Evolutionary conservation across 2,113 vertebrate species (phyloP).

Genomic region (Capreolus pygargus): DNA sequence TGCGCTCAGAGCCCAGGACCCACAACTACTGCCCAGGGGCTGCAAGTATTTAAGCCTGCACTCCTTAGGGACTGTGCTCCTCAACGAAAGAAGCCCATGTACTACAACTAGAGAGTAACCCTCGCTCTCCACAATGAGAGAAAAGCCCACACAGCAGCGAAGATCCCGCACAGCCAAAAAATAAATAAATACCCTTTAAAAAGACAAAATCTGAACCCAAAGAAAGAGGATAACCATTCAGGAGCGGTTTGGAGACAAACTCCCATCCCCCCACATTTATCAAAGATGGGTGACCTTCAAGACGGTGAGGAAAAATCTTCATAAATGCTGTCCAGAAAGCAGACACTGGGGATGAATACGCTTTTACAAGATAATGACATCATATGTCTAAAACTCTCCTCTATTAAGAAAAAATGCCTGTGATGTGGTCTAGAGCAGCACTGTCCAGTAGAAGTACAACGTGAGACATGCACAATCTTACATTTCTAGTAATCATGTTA

Average conservation of each 20-base stretch:
- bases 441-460: not conserved
- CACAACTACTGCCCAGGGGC: not conserved
- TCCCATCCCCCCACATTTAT: not conserved
- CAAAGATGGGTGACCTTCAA: not conserved
- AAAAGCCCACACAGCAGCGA: not conserved
- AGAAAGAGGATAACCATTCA: not conserved
- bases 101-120: not conserved
- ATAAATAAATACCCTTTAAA: not conserved
- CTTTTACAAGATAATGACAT: not conserved
- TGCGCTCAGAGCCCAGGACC: not conserved
- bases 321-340: not conserved
- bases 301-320: not conserved
- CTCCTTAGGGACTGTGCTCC: not conserved
- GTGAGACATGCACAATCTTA: not conserved
- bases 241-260: not conserved
- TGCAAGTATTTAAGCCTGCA: not conserved
- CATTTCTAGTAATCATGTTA: not conserved
- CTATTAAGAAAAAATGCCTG: not conserved
- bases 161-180: not conserved
- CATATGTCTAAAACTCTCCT: not conserved
- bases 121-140: not conserved
- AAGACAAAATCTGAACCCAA: not conserved
- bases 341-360: not conserved
- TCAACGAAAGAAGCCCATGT: accelerated
- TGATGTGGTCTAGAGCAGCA: not conserved